A percentile compares a stretch with the other conserved stretches of the same genome.
These are phyloP conservation scores for Miltochrista miniata DNA, from an alignment of 2,888 invertebrate genomes.

Conservation along the genomic window DNA sequence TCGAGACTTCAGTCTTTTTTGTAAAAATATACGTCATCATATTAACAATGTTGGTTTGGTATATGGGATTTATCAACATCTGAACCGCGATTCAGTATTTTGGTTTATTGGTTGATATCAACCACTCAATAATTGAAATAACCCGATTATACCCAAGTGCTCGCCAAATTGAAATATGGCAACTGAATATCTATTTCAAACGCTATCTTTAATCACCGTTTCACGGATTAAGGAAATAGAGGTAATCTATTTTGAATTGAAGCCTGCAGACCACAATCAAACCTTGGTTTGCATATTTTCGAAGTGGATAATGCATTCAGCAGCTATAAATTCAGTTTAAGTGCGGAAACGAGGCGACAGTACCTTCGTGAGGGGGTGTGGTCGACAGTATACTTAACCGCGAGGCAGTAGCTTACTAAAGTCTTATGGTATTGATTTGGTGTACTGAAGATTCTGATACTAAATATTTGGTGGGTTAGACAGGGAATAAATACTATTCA, in stretches of 20 bases:
- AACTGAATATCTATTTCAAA: neutral
- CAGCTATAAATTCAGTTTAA: slow-evolving; percentile 38
- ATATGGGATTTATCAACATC: too few relatives aligned
- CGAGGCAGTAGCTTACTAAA: slow-evolving; percentile 6
- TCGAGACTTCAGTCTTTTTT: too few relatives aligned
- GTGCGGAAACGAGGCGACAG: slow-evolving; percentile 42
- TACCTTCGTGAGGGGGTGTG: slow-evolving; percentile 33
- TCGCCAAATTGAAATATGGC: neutral
- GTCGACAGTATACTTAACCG: slow-evolving; percentile 22
- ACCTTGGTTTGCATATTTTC: slow-evolving; percentile 24
- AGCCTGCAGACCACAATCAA: slow-evolving; percentile 10
- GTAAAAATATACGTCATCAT: too few relatives aligned
- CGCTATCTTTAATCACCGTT: slow-evolving; percentile 3
- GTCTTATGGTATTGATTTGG: neutral
- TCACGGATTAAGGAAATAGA: slow-evolving; percentile 7
- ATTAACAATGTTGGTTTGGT: too few relatives aligned
- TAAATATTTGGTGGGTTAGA: too few relatives aligned
- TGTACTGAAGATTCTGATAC: too few relatives aligned
- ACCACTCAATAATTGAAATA: neutral
- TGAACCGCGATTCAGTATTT: too few relatives aligned
- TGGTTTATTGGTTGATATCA: neutral
- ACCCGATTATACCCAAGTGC: neutral
- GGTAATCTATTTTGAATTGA: slow-evolving; percentile 10
- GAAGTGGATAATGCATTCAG: slow-evolving; percentile 35
- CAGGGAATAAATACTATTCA: neutral